Base-by-base conservation (phyloP, 2,797 vertebrate genomes). In the Coreius guichenoti region DNA sequence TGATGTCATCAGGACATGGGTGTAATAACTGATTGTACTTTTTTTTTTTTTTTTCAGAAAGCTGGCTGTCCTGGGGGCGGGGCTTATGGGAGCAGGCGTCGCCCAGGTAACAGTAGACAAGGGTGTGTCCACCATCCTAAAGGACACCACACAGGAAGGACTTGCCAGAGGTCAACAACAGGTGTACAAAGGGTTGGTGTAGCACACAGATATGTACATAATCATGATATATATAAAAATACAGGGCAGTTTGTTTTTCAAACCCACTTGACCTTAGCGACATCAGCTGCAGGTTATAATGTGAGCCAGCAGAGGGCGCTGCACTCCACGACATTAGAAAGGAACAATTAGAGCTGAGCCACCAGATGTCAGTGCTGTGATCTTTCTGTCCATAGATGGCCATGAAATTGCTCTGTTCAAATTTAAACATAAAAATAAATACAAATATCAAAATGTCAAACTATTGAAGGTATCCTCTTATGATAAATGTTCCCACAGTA, bases 41-140 rank as follows among this genome's bases (percentile, higher is more conserved):
- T 43, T 86, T 23, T 74, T 75, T 72, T 29, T 61, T 17, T 76
- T 58, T n/a, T n/a, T n/a, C n/a, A 97, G 96, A 89, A 95, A 91
- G 1, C 88, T 97, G 74, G 96, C 95, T 0, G 85, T 97, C 88
- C 93, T 97, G 74, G 96, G 96, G 45, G 96, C 96, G 0, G 97
- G 96, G 69, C 94, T 97, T 61, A 97, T 97, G 97, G 96, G 97
- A 56, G 95, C 96, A 0, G 96, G 96, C 1, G 93, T 97, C 0
- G 95, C 96, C 2, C 96, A 97, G 83, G 96, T 97, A 3, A 95
- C 95, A 0, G 90, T 97, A 91, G 96, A 97, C 31, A 97, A 96
- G 78, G 96, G 95, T 0, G 51, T 97, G 36, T 92, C 91, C 81
- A 96, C 95, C 63, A 92, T 96, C 4, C 91, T 97, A 67, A 97